Percentiles rank a stretch among this genome's conserved stretches.
These are phyloP conservation scores for Gadopsis marmoratus DNA, from an alignment of 2,797 vertebrate species.

Conservation along the genomic window DNA sequence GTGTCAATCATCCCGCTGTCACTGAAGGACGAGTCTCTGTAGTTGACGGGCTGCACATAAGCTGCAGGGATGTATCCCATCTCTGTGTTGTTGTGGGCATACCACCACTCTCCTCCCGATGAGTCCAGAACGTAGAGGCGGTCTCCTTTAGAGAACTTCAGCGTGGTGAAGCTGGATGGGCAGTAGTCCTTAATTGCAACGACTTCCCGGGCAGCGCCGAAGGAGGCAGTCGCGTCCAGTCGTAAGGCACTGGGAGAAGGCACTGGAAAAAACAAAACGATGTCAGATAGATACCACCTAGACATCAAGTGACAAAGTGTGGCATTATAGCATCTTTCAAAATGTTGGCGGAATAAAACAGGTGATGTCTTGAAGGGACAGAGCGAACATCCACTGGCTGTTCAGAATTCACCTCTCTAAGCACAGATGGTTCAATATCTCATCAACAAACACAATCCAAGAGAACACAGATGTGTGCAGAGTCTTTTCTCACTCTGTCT, in stretches of 20 bases:
- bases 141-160: constrained; percentile 97
- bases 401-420: not conserved
- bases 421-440: not conserved
- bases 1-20: constrained; percentile 96
- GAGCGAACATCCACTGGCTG: not conserved
- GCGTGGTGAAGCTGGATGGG: constrained; percentile 95
- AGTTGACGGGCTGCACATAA: constrained; percentile 91
- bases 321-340: not conserved
- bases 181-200: constrained; percentile 97
- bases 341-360: not conserved
- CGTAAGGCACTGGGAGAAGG: constrained; percentile 96
- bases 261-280: constrained; percentile 80
- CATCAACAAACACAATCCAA: not conserved
- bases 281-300: not conserved
- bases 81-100: constrained; percentile 97
- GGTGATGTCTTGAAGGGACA: not conserved
- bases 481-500: not conserved
- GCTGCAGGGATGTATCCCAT: constrained; percentile 98
- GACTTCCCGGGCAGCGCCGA: constrained; percentile 92
- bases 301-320: not conserved
- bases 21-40: constrained; percentile 90
- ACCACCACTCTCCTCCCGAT: constrained; percentile 97
- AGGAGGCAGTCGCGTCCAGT: constrained; percentile 87
- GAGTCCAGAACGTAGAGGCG: constrained; percentile 94
- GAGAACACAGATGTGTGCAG: not conserved